Conservation (phyloP, 2,113 vertebrate species). For the Muntiacus reevesi region DNA sequence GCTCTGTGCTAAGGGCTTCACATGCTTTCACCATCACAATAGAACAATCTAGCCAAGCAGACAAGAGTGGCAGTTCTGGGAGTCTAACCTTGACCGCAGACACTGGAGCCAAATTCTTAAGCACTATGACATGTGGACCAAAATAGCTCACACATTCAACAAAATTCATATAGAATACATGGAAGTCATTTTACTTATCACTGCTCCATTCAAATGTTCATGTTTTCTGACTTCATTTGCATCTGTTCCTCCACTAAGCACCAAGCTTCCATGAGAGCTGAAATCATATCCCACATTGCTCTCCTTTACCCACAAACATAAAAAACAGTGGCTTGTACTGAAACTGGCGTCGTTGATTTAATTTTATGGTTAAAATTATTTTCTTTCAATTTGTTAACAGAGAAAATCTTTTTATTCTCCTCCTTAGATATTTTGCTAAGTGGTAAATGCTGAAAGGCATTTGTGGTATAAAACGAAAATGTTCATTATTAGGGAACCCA, state of each 20-base stretch:
- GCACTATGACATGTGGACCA: not conserved
- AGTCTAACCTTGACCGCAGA: not conserved
- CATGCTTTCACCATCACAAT: accelerated
- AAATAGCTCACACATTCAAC: not conserved
- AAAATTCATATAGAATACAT: not conserved
- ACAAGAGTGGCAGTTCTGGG: not conserved
- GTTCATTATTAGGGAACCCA: not conserved
- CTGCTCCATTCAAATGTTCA: not conserved
- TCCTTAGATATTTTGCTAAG: not conserved
- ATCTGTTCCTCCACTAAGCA: not conserved
- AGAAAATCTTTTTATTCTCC: not conserved
- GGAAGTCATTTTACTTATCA: not conserved
- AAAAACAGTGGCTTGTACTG: not conserved
- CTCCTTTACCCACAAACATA: not conserved
- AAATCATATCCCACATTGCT: not conserved
- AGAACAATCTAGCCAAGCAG: not conserved
- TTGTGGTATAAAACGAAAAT: not conserved
- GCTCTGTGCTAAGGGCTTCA: not conserved
- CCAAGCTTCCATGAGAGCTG: not conserved
- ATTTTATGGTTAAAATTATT: constrained; percentile 17
- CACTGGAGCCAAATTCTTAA: not conserved
- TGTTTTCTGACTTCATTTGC: not conserved
- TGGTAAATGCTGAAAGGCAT: not conserved
- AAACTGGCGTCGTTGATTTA: not conserved
- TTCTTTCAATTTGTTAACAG: not conserved